These are phyloP conservation scores for Cairina moschata DNA, from an alignment of 2,113 vertebrate genomes.

Conservation along the genomic window DNA sequence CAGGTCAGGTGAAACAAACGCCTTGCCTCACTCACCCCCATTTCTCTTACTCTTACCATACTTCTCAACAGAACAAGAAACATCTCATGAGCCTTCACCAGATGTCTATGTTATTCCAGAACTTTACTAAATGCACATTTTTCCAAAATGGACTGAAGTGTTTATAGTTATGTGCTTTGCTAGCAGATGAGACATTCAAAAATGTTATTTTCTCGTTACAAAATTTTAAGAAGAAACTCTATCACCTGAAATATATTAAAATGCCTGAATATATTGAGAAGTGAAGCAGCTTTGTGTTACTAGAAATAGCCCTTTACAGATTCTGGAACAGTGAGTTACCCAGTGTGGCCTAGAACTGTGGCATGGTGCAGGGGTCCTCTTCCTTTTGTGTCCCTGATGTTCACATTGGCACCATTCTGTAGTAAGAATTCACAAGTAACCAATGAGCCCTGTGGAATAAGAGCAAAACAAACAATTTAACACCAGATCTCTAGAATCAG, in stretches of 20 bases:
- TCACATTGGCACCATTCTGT: constrained; percentile 96
- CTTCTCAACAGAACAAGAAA: background rate
- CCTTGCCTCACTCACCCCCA: background rate
- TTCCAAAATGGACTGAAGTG: background rate
- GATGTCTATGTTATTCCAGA: background rate
- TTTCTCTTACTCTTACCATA: background rate
- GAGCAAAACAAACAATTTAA: background rate
- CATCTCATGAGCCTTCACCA: background rate
- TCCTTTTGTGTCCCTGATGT: constrained; percentile 90
- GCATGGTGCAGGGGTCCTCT: constrained; percentile 95
- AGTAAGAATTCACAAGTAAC: constrained; percentile 97
- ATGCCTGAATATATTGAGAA: background rate
- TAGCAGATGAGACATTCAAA: background rate
- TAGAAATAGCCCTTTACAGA: background rate
- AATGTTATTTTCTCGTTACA: background rate
- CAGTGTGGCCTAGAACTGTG: constrained; percentile 94
- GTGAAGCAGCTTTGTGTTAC: background rate
- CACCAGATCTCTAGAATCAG: background rate
- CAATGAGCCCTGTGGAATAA: constrained; percentile 86
- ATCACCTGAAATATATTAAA: background rate
- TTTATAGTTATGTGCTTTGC: background rate
- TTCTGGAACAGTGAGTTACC: constrained; percentile 73
- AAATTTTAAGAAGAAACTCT: background rate
- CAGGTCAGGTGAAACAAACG: background rate
- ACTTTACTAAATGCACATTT: background rate